Percentiles rank a stretch among this genome's conserved stretches.
phyloP scores from a whole-genome alignment of 2,888 invertebrate species.

The Aricia artaxerxes region DNA sequence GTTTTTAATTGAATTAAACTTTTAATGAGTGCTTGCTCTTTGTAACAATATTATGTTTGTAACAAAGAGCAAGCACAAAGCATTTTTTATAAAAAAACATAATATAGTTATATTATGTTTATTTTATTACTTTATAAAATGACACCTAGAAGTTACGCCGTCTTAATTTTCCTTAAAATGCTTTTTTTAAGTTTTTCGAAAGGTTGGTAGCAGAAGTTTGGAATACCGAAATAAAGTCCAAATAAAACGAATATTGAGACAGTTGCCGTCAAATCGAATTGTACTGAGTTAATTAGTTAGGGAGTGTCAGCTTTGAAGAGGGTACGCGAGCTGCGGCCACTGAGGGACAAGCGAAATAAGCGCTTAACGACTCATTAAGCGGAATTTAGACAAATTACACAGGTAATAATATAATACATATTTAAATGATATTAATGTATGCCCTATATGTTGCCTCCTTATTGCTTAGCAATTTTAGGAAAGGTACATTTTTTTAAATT shows the following conservation, averaged over 20 bases:
- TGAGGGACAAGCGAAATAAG: slow-evolving; percentile 10
- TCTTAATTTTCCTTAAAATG: not conserved
- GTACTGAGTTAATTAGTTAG: slow-evolving; percentile 66
- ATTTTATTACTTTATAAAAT: too few relatives aligned
- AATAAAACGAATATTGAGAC: slow-evolving; percentile 55
- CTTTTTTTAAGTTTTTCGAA: not conserved
- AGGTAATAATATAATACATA: not conserved
- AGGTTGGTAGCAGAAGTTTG: not conserved
- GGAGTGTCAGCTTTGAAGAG: slow-evolving; percentile 60
- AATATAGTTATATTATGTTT: too few relatives aligned
- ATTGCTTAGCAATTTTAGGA: too few relatives aligned
- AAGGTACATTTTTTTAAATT: too few relatives aligned
- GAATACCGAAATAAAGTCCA: not conserved
- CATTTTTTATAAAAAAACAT: too few relatives aligned
- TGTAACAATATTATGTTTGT: too few relatives aligned
- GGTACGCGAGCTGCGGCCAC: slow-evolving; percentile 44
- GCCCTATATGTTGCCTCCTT: too few relatives aligned
- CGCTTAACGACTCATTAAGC: slow-evolving; percentile 15
- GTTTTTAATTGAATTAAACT: too few relatives aligned
- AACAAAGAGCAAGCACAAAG: too few relatives aligned
- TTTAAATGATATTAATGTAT: too few relatives aligned
- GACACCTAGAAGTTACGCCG: too few relatives aligned
- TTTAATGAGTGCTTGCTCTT: too few relatives aligned
- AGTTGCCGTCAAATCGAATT: slow-evolving; percentile 66
- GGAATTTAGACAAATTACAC: not conserved